Conservation (phyloP, 1,140 invertebrate genomes). For the Zaprionus nigranus region DNA sequence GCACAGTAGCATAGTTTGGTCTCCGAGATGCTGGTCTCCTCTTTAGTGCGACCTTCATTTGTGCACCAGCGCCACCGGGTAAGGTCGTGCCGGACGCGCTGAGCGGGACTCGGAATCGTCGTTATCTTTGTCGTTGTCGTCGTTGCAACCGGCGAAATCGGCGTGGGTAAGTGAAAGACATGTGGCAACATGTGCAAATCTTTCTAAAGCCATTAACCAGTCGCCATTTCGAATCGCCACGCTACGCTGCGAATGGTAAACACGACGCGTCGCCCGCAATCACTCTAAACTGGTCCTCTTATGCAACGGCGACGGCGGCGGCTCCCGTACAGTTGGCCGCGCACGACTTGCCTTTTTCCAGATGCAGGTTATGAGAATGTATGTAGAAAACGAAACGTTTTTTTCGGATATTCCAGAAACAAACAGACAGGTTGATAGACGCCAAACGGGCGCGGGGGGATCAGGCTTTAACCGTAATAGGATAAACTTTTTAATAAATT, state of each 20-base stretch:
- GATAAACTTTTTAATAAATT: constrained; percentile 7
- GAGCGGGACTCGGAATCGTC: background rate
- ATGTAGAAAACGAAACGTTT: constrained; percentile 11
- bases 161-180: constrained; percentile 54
- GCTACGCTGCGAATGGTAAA: background rate
- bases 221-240: background rate
- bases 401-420: constrained; percentile 7
- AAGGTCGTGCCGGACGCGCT: constrained; percentile 16
- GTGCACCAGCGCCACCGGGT: background rate
- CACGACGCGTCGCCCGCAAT: constrained; percentile 3
- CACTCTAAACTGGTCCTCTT: constrained; percentile 61
- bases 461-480: constrained; percentile 1
- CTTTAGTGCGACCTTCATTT: constrained; percentile 42
- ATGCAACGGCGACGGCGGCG: constrained; percentile 55
- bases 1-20: constrained; percentile 42
- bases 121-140: background rate
- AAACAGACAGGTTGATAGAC: background rate
- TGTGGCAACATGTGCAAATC: constrained; percentile 31
- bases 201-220: constrained; percentile 42
- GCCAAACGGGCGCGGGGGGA: background rate
- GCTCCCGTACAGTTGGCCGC: background rate
- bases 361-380: constrained; percentile 1
- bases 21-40: background rate
- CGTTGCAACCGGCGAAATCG: background rate
- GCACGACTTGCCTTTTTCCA: constrained; percentile 28